phyloP scores from a whole-genome alignment of 2,113 vertebrate genomes.

The Scalopus aquaticus region DNA sequence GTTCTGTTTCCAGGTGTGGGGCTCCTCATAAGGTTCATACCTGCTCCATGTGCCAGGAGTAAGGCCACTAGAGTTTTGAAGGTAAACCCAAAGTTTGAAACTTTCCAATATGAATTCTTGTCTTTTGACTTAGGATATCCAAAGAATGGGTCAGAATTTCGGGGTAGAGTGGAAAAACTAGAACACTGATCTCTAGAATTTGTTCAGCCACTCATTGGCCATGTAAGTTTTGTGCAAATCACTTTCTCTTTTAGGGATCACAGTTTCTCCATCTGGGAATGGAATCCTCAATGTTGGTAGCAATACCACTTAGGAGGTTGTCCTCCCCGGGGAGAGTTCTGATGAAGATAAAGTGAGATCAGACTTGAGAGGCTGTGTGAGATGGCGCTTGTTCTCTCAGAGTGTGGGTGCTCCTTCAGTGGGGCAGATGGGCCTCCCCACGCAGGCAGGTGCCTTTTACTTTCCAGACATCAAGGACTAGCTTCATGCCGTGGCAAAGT shows the following conservation, averaged over 20 bases:
- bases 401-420: neutral
- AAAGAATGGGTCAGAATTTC: conserved; percentile 7
- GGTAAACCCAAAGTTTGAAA: neutral
- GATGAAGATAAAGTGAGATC: neutral
- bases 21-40: neutral
- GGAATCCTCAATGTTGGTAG: neutral
- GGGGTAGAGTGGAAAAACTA: neutral
- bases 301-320: neutral
- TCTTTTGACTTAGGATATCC: neutral
- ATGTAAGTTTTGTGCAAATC: neutral
- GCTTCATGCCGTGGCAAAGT: neutral
- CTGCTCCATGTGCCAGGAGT: neutral
- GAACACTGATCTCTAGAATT: neutral
- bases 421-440: neutral
- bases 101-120: neutral
- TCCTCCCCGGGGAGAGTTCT: neutral
- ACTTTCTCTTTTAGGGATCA: neutral
- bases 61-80: neutral
- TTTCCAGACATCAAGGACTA: neutral
- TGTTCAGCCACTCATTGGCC: neutral
- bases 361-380: neutral
- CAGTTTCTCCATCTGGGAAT: conserved; percentile 3
- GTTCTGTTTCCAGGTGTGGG: neutral
- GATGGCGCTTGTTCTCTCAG: neutral
- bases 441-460: neutral